phyloP scores from a whole-genome alignment of 2,113 vertebrate genomes.

The Macquaria ambigua region DNA sequence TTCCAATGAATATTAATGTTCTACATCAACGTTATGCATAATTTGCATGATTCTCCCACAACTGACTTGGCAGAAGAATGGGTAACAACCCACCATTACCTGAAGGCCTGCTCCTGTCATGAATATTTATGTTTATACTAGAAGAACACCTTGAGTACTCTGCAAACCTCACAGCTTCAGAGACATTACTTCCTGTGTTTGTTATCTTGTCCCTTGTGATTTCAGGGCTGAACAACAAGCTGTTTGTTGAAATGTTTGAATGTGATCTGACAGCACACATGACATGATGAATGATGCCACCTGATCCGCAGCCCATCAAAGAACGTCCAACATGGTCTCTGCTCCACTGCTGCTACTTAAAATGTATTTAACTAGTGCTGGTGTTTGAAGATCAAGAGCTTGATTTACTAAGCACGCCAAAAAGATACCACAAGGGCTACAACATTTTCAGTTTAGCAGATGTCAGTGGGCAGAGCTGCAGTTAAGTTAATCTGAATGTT shows the following conservation, averaged over 20 bases:
- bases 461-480: background rate
- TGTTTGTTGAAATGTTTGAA: background rate
- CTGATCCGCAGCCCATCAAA: too few species aligned
- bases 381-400: too few species aligned
- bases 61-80: slow-evolving; percentile 36
- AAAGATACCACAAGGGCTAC: too few species aligned
- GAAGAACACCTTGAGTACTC: background rate
- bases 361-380: too few species aligned
- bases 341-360: too few species aligned
- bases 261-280: background rate
- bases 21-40: slow-evolving; percentile 24
- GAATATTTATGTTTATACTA: slow-evolving; percentile 55
- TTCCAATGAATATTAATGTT: slow-evolving; percentile 61
- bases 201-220: background rate
- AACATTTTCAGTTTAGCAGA: background rate
- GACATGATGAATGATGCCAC: background rate
- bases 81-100: slow-evolving; percentile 19
- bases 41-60: slow-evolving; percentile 39
- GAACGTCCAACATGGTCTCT: background rate
- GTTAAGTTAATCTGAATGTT: background rate
- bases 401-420: background rate
- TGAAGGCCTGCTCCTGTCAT: slow-evolving; percentile 28
- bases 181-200: background rate
- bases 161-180: background rate
- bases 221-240: background rate